Conservation (phyloP, 2,113 vertebrate species). For the Grammomys surdaster region DNA sequence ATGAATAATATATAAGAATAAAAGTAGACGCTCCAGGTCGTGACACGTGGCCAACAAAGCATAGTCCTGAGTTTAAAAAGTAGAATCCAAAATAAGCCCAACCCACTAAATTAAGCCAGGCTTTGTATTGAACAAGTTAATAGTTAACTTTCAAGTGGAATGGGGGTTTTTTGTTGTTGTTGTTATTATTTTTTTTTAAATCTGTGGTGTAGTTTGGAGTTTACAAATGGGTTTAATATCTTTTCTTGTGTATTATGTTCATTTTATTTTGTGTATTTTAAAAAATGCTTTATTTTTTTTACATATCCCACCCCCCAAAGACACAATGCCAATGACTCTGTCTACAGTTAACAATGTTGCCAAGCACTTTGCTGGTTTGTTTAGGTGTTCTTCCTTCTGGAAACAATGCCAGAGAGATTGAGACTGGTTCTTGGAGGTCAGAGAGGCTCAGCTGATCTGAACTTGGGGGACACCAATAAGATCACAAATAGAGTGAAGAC, state of each 20-base stretch:
- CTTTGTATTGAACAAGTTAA: conserved; percentile 37
- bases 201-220: conserved; percentile 32
- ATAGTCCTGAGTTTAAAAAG: neutral
- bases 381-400: neutral
- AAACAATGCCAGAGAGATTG: neutral
- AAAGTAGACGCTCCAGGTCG: neutral
- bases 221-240: conserved; percentile 41
- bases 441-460: conserved; percentile 8
- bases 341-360: neutral
- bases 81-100: neutral
- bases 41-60: neutral
- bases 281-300: conserved; percentile 27
- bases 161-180: neutral
- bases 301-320: neutral
- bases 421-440: neutral
- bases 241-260: conserved; percentile 35
- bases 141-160: conserved; percentile 21
- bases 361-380: neutral
- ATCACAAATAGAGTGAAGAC: neutral
- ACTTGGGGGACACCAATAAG: neutral
- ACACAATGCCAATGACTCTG: neutral
- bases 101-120: neutral
- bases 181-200: neutral
- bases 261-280: conserved; percentile 48
- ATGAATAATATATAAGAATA: conserved; percentile 3